Evolutionary conservation across 2,113 vertebrate genomes (phyloP).

Genomic region (Columba janthina): DNA sequence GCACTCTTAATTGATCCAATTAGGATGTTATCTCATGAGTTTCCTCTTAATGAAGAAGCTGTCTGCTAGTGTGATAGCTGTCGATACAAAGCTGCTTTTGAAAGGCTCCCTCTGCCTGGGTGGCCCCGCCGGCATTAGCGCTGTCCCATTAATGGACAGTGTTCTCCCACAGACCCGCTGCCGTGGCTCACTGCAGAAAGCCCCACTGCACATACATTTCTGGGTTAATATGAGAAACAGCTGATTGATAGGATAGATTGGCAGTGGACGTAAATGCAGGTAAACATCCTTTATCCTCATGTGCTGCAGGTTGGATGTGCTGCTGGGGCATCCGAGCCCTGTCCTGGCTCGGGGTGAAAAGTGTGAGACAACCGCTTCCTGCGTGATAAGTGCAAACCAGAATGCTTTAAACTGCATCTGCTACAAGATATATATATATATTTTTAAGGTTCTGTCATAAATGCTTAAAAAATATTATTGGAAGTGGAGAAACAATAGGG

Average conservation of each 20-base stretch:
- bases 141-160: not conserved
- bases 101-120: not conserved
- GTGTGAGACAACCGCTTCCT: not conserved
- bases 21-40: not conserved
- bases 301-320: rapidly evolving
- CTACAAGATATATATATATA: not conserved
- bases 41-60: constrained; percentile 7
- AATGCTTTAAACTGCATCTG: not conserved
- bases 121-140: rapidly evolving
- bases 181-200: rapidly evolving
- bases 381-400: not conserved
- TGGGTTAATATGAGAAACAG: not conserved
- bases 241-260: not conserved
- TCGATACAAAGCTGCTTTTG: not conserved
- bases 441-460: not conserved
- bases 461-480: not conserved
- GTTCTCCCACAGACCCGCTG: not conserved
- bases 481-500: not conserved
- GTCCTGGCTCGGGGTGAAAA: not conserved
- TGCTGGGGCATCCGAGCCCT: rapidly evolving
- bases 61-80: not conserved
- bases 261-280: not conserved
- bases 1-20: constrained; percentile 30
- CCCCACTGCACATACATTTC: not conserved
- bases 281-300: rapidly evolving